Percentiles rank a stretch among this genome's conserved stretches.
Conservation (phyloP, 2,888 invertebrate species). For the Latrodectus hesperus region DNA sequence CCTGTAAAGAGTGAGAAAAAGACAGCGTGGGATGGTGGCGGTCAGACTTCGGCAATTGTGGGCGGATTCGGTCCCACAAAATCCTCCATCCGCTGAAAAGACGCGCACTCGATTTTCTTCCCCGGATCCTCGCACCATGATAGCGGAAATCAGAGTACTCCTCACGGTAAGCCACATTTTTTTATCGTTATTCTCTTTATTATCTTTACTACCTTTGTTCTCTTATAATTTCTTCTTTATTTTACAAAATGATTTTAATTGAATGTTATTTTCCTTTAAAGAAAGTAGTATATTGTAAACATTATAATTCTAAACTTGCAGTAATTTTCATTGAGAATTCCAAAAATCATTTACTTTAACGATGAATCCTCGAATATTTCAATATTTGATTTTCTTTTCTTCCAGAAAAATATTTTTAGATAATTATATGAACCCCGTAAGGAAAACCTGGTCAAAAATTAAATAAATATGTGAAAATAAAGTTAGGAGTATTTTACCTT, state of each 20-base stretch:
- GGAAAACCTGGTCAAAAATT: too few relatives aligned
- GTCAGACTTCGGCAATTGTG: not conserved
- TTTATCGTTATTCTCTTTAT: not conserved
- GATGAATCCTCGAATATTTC: too few relatives aligned
- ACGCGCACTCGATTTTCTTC: not conserved
- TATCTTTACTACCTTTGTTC: not conserved
- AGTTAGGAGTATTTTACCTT: too few relatives aligned
- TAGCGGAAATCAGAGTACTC: conserved; percentile 23
- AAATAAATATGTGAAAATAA: too few relatives aligned
- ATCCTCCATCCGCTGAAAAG: not conserved
- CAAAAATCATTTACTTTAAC: too few relatives aligned
- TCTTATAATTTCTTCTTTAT: not conserved
- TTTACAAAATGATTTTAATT: not conserved
- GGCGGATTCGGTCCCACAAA: conserved; percentile 24
- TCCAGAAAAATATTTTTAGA: too few relatives aligned
- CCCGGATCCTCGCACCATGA: conserved; percentile 5
- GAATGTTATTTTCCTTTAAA: too few relatives aligned
- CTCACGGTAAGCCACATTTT: conserved; percentile 1
- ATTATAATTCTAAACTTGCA: not conserved
- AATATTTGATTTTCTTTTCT: too few relatives aligned
- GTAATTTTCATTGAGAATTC: not conserved
- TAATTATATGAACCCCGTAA: too few relatives aligned
- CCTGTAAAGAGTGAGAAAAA: not conserved
- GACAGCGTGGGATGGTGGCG: conserved; percentile 15
- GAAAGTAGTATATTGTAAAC: too few relatives aligned